Evolutionary conservation across 2,888 invertebrate genomes (phyloP), one percentile per base, ranked within the genome.

Genomic region (Pseudoips prasinana): DNA sequence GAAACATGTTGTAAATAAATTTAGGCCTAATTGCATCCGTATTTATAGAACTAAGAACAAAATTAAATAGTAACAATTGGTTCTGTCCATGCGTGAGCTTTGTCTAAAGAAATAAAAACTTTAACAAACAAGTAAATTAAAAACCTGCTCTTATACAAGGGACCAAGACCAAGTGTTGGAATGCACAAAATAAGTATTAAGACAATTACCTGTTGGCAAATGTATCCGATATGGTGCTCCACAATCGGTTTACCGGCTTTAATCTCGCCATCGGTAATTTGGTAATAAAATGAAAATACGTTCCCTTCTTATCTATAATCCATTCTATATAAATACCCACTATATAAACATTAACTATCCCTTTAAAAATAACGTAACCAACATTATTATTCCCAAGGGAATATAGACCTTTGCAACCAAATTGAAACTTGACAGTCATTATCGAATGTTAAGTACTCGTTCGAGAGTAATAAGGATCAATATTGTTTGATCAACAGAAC

Each of bases 211-310:
- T 78, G 79, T 77, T 84, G 82, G 84, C 82, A 78, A 82, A 81
- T 79, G 78, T 75, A 73, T 55, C 65, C 59, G 86, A 86, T 85
- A 80, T 68, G 61, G 57, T 40, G 47, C 53, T 38, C 44, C 60
- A 74, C 80, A 82, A 86, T 86, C 86, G 75, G 55, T 63, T 36
- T 45, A 54, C 70, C 52, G 61, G 53, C 53, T 62, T 51, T 72
- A 70, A 88, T 88, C 88, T 76, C 61, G 11, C 75, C 78, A 89
- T 89, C 89, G 88, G 89, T 86, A 89, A 89, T 89, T 89, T 87
- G 85, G 88, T 87, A 89, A 89, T 89, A 89, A 89, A 89, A 89
- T 85, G 89, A 87, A 86, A 89, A 89, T 87, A 85, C 83, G 73
- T 70, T 81, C 79, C 64, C 64, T 46, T 57, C 82, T 86, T 88